Percentiles rank a stretch among this genome's conserved stretches.
phyloP scores from a whole-genome alignment of 2,888 invertebrate species.

The Colostygia pectinataria region DNA sequence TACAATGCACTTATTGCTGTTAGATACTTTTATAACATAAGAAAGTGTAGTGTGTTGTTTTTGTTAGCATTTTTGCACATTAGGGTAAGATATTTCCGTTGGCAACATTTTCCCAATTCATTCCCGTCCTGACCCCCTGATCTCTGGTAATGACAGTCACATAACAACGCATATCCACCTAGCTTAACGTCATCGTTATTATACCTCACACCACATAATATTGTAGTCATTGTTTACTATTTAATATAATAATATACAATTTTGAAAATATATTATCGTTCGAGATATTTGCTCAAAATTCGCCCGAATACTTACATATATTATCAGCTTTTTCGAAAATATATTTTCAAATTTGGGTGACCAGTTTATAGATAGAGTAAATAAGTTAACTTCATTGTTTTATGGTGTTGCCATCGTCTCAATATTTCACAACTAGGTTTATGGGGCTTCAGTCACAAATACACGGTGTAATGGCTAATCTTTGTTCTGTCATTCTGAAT shows the following conservation, averaged over 20 bases:
- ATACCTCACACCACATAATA: constrained; percentile 71
- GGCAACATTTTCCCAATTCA: constrained; percentile 31
- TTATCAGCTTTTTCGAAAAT: constrained; percentile 33
- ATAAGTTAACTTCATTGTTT: constrained; percentile 62
- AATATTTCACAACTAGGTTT: constrained; percentile 71
- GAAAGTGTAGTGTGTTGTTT: constrained; percentile 48
- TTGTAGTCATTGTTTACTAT: constrained; percentile 47
- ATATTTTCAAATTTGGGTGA: constrained; percentile 49
- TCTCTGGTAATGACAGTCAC: constrained; percentile 38
- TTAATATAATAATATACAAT: constrained; percentile 42
- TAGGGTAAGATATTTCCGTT: constrained; percentile 21
- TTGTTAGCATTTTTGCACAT: constrained; percentile 54
- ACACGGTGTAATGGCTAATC: constrained; percentile 78
- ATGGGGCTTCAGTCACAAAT: constrained; percentile 71
- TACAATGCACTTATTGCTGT: constrained; percentile 69
- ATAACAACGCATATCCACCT: constrained; percentile 55
- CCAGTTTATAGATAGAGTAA: constrained; percentile 48
- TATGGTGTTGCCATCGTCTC: constrained; percentile 74
- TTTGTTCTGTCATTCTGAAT: constrained; percentile 71
- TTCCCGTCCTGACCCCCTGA: constrained; percentile 29
- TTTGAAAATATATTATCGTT: constrained; percentile 38
- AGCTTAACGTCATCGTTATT: constrained; percentile 58
- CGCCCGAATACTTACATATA: constrained; percentile 5
- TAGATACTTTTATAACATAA: constrained; percentile 48
- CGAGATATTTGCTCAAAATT: not conserved